A percentile compares a stretch with the other conserved stretches of the same genome.
phyloP scores from a whole-genome alignment of 2,113 vertebrate species.

The Halcyon malimbica region DNA sequence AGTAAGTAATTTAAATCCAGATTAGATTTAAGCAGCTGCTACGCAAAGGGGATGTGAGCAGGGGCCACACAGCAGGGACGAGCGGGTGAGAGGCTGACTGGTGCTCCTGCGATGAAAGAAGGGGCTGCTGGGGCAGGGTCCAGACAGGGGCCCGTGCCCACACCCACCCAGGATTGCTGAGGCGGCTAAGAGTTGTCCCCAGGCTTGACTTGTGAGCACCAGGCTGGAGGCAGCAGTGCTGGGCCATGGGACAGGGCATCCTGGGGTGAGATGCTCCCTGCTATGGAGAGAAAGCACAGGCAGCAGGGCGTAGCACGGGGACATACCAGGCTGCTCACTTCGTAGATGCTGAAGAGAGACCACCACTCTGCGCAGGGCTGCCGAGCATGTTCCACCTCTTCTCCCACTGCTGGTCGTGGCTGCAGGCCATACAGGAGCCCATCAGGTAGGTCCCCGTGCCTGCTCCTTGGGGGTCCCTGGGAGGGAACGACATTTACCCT shows the following conservation, averaged over 20 bases:
- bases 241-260: rapidly evolving
- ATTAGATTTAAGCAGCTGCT: slow-evolving; percentile 71
- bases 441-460: slow-evolving; percentile 72
- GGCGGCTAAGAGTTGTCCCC: not conserved
- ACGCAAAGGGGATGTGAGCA: slow-evolving; percentile 7
- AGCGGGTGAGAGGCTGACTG: not conserved
- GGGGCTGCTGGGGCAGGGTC: not conserved
- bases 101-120: not conserved
- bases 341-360: slow-evolving; percentile 54
- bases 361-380: slow-evolving; percentile 16
- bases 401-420: slow-evolving; percentile 87
- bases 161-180: rapidly evolving
- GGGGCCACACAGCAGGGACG: rapidly evolving
- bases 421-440: slow-evolving; percentile 85
- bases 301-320: not conserved
- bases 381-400: slow-evolving; percentile 88
- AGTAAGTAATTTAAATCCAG: slow-evolving; percentile 75
- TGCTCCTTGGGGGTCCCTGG: rapidly evolving
- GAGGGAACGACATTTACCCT: rapidly evolving
- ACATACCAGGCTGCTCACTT: not conserved
- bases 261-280: rapidly evolving
- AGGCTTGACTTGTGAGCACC: not conserved
- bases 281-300: not conserved
- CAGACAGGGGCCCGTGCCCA: rapidly evolving
- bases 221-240: not conserved